These are phyloP conservation scores for Frankliniella fusca DNA, from an alignment of 2,888 invertebrate species.

Conservation along the genomic window DNA sequence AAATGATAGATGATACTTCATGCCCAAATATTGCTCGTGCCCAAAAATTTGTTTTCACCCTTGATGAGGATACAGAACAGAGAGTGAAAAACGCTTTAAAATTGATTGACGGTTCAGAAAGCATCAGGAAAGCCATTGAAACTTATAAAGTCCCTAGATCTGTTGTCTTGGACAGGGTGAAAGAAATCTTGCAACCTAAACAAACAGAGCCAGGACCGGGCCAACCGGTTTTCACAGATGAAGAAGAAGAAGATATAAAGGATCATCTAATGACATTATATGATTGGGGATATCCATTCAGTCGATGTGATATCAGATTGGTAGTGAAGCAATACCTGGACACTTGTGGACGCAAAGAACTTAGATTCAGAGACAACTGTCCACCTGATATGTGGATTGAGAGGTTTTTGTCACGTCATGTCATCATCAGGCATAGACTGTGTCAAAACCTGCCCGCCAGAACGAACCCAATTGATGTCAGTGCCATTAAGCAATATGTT, in stretches of 20 bases:
- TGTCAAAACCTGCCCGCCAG: not conserved
- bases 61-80: not conserved
- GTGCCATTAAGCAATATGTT: not conserved
- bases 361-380: not conserved
- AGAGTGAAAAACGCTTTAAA: not conserved
- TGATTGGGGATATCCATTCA: not conserved
- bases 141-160: not conserved
- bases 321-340: not conserved
- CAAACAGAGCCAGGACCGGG: not conserved
- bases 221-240: not conserved
- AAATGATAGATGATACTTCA: not conserved
- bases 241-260: not conserved
- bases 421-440: not conserved
- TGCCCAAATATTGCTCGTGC: not conserved
- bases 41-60: not conserved
- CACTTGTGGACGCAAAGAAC: not conserved
- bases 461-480: not conserved
- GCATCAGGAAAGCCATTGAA: not conserved
- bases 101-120: not conserved
- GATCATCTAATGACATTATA: not conserved
- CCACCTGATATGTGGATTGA: not conserved
- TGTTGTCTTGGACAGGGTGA: not conserved
- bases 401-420: not conserved
- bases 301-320: not conserved
- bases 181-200: not conserved